Conservation (phyloP, 2,797 vertebrate species). For the Coranthus polyacanthus region DNA sequence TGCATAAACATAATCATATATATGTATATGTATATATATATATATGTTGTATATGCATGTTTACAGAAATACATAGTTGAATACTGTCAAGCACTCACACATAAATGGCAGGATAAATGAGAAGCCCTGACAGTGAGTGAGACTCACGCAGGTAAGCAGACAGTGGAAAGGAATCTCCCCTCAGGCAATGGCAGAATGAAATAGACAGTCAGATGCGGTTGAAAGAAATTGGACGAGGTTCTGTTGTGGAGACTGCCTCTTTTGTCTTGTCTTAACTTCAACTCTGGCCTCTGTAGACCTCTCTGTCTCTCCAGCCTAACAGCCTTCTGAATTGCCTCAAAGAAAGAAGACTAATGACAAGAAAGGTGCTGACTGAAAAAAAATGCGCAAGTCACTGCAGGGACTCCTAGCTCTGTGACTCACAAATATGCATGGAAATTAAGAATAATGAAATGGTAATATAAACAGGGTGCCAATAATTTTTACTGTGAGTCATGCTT, state of each 20-base stretch:
- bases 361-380: conserved; percentile 45
- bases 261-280: conserved; percentile 48
- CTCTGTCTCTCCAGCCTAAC: conserved; percentile 36
- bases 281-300: conserved; percentile 46
- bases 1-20: no score
- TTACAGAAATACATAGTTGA: conserved; percentile 7
- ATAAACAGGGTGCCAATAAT: conserved; percentile 21
- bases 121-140: conserved; percentile 53
- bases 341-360: conserved; percentile 41
- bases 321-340: conserved; percentile 39
- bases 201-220: conserved; percentile 52
- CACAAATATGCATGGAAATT: conserved; percentile 33
- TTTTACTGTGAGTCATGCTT: conserved; percentile 38
- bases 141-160: conserved; percentile 33
- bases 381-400: conserved; percentile 22
- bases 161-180: conserved; percentile 31
- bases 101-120: conserved; percentile 28
- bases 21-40: conserved; percentile 7
- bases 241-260: conserved; percentile 26
- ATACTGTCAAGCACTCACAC: conserved; percentile 9
- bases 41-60: neutral
- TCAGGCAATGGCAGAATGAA: conserved; percentile 51
- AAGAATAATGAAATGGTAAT: conserved; percentile 49
- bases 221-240: conserved; percentile 56
- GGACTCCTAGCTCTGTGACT: conserved; percentile 21